Evolutionary conservation across 1,140 invertebrate genomes (phyloP), one percentile per base, ranked within the genome.

Genomic region (Aleiodes sp.): DNA sequence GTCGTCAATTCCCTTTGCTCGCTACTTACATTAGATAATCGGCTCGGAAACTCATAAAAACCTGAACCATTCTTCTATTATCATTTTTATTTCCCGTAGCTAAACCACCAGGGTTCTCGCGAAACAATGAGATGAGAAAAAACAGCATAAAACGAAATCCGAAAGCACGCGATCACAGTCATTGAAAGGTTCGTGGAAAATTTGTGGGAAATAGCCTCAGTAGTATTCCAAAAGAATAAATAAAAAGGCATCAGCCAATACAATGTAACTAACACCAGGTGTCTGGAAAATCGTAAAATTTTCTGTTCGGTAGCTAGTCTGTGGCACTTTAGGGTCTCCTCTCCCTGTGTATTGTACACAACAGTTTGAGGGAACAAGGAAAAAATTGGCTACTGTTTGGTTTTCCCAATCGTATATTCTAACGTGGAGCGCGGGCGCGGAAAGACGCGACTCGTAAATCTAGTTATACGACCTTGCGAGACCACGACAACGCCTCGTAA

Each of bases 1-100:
- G 6, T 56, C 24, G 9, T 28, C 70, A 60, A 73, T 73, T 70
- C 71, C 60, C 71, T 73, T 64, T 67, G 62, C 69, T 41, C 59
- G 68, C 59, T 65, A 75, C 72, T 77, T 72, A 68, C 72, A 75
- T 75, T 72, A 72, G 72, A 75, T 75, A 75, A 77, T 75, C 74
- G 70, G 52, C 35, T 26, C 43, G 31, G 56, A 37, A 8, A 29
- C 41, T 46, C 39, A 29, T 56, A 46, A 56, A 31, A 52, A 52
- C 39, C 37, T 52, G 39, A 65, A 29, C 16, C 26, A 57, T 57
- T 52, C 16, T 7, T 33, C 33, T n/a, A 12, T 24, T 43, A 31
- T 26, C 16, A 33, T 63, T 39, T 33, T 16, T 21, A 24, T 41
- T 14, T 29, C 33, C 35, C 21, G 33, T 41, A 46, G 6, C 21